Evolutionary conservation across 2,888 invertebrate species (phyloP), one percentile per base, ranked within the genome.

Genomic region (Hydrotaea cyrtoneurina): DNA sequence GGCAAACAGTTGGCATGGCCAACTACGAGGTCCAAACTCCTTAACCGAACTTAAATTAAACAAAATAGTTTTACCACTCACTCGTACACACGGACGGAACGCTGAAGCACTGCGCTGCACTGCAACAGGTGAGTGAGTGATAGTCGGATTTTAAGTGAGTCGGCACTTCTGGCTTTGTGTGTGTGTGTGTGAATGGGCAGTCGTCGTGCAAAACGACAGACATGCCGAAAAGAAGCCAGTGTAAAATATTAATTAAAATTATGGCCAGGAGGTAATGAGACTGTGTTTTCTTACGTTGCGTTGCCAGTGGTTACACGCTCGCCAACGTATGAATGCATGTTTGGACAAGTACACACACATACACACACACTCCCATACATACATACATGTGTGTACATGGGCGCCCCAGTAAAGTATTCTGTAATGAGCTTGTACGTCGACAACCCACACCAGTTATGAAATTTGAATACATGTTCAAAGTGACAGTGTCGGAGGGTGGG

Each of bases 181-280:
- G 57, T 46, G 19, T 73, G 43, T 77, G 31, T n/a, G 19, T 43
- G 57, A 80, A 46, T 69, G 69, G 74, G 31, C 79, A 43, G 79
- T 66, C 59, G 15, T 43, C 11, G 46, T 43, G 69, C 21, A 31
- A 31, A 59, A 39, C 19, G 21, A 69, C 50, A 13, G 15, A 43
- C 23, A 50, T 23, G 11, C 43, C 26, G 13, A 39, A 13, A 75
- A 39, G 11, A 39, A 19, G 74, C 53, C 79, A 78, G 66, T 80
- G 79, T 66, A 74, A 80, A 80, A 74, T 66, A 80, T 80, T 80
- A 80, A 80, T 80, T 80, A 80, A 80, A 80, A 74, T 64, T 66
- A 74, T 74, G 66, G 79, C 79, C 79, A 55, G 57, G 66, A 80
- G 79, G 57, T 59, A 55, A 69, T 69, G 43, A 46, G 69, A 69